Evolutionary conservation across 2,888 invertebrate species (phyloP).

Genomic region (Nyleta sp.): DNA sequence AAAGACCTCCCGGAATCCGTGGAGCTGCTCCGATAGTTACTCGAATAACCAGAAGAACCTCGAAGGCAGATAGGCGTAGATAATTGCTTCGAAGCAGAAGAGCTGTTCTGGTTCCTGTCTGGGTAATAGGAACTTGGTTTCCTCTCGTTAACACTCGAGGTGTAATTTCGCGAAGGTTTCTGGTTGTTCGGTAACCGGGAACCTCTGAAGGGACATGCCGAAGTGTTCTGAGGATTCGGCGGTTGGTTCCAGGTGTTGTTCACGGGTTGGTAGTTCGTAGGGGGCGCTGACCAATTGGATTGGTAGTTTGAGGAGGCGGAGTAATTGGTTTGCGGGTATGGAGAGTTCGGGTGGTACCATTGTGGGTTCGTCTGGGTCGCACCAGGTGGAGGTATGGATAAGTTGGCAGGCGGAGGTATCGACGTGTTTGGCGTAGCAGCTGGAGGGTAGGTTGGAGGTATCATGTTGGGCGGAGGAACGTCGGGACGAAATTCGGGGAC

Average conservation of each 20-base stretch:
- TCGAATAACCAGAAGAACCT: constrained; percentile 11
- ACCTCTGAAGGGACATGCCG: constrained; percentile 7
- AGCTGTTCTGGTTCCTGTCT: constrained; percentile 12
- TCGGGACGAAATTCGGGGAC: constrained; percentile 65
- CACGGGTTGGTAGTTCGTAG: background rate
- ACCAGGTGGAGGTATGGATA: constrained; percentile 26
- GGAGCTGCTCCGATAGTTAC: constrained; percentile 19
- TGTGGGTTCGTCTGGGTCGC: constrained; percentile 23
- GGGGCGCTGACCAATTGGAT: constrained; percentile 9
- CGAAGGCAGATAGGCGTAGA: no score
- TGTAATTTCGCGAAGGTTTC: background rate
- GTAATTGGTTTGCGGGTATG: constrained; percentile 12
- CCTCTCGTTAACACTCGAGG: constrained; percentile 1
- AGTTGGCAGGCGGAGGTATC: constrained; percentile 8
- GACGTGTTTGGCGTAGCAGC: background rate
- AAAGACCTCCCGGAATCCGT: constrained; percentile 59
- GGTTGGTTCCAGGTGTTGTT: constrained; percentile 21
- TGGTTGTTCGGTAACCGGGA: background rate
- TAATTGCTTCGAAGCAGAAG: no score
- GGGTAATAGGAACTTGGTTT: constrained; percentile 21
- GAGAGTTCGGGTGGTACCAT: constrained; percentile 15
- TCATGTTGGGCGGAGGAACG: constrained; percentile 65
- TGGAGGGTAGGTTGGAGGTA: constrained; percentile 65
- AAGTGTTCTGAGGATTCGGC: background rate
- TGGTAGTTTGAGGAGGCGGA: constrained; percentile 9